A percentile compares a stretch with the other conserved stretches of the same genome.
phyloP scores from a whole-genome alignment of 1,140 invertebrate species.

The Mylabris phalerata region DNA sequence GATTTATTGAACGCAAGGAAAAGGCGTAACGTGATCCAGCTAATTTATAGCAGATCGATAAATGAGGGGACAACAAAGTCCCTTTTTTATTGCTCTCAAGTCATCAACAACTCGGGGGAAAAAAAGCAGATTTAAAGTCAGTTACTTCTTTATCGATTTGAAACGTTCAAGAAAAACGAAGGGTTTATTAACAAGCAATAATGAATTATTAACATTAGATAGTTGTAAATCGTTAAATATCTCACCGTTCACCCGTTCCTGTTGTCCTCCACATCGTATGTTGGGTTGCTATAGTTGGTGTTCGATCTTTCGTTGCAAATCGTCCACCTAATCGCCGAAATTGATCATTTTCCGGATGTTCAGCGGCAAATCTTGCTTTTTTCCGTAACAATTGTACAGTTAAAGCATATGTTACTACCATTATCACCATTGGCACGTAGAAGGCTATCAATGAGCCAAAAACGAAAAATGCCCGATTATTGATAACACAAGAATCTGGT shows the following conservation, averaged over 20 bases:
- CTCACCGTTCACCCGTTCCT: constrained; percentile 37
- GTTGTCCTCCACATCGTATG: constrained; percentile 44
- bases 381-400: constrained; percentile 77
- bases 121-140: too few species aligned
- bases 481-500: constrained; percentile 70
- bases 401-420: constrained; percentile 82
- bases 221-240: not conserved
- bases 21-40: too few species aligned
- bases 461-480: constrained; percentile 79
- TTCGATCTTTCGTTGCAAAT: constrained; percentile 50
- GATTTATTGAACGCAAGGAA: too few species aligned
- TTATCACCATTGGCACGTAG: constrained; percentile 89
- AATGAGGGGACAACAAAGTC: too few species aligned
- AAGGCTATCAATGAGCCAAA: constrained; percentile 85
- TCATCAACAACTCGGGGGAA: too few species aligned
- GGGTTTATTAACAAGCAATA: too few species aligned
- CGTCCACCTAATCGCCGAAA: constrained; percentile 54
- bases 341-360: constrained; percentile 52
- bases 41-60: too few species aligned
- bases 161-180: too few species aligned
- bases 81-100: too few species aligned
- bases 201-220: too few species aligned
- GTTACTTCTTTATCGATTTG: too few species aligned
- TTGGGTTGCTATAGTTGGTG: constrained; percentile 39
- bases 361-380: constrained; percentile 61